Base-by-base conservation (phyloP, 2,797 vertebrate species). In the Syngnathus rostellatus region DNA sequence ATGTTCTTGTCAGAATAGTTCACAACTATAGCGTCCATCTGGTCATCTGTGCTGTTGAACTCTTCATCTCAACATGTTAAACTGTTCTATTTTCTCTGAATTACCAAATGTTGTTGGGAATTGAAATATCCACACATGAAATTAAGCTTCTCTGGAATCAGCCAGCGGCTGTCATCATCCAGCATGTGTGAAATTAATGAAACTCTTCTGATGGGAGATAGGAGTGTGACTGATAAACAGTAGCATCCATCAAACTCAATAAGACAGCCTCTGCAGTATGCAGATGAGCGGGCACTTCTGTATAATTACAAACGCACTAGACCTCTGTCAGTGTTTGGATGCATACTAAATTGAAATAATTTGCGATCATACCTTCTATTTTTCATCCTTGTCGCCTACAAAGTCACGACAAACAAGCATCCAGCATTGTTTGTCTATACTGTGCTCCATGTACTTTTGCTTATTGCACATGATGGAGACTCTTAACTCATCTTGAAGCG, bases 191-290 rank as follows among this genome's bases (percentile, higher is more conserved):
- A 65, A 72, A 70, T 5, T 8, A 68, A 66, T 59, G 45, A 70
- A 75, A 70, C 54, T 9, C 38, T 67, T 37, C 46, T 60, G 65
- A 77, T 68, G 67, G 23, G 60, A 67, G 54, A 77, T 69, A 67
- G 23, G 60, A 67, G 54, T 46, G 63, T 68, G 70, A 69, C 72
- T 64, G 51, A 58, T 74, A 67, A 74, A 75, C 69, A 63, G 57
- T 9, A 7, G 25, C 65, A 78, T 77, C 72, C 76, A 68, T 83
- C 70, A 80, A 66, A 76, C 63, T 54, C 69, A 76, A 76, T 71
- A 67, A 72, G 79, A 73, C 71, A 68, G 66, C 67, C 68, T 46
- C 46, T 64, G 69, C 65, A 67, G 55, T 66, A 68, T 70, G 53
- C 51, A 70, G 64, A 79, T 71, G 57, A 73, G 69, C 76, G 53